A percentile compares a stretch with the other conserved stretches of the same genome.
These are phyloP conservation scores for Eulimnadia texana DNA, from an alignment of 1,140 invertebrate genomes.

Conservation along the genomic window DNA sequence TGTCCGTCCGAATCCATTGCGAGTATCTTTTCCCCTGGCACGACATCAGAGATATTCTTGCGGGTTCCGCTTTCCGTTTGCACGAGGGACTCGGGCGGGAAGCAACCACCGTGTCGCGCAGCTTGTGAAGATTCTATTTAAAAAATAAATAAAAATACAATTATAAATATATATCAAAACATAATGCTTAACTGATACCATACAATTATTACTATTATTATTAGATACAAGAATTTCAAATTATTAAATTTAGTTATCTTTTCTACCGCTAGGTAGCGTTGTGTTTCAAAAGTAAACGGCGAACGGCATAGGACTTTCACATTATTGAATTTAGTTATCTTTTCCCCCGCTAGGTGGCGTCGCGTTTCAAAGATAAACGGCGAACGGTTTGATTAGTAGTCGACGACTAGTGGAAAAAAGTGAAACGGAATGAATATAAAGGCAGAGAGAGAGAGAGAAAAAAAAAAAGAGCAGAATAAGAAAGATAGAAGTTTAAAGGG, in stretches of 20 bases:
- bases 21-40: constrained; percentile 63
- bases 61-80: constrained; percentile 35
- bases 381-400: background rate
- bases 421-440: too few species aligned
- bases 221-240: too few species aligned
- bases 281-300: too few species aligned
- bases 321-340: too few species aligned
- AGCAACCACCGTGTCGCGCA: constrained; percentile 64
- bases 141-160: constrained; percentile 21
- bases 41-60: constrained; percentile 44
- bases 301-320: too few species aligned
- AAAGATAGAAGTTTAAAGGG: background rate
- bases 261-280: too few species aligned
- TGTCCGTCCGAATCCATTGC: constrained; percentile 47
- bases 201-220: too few species aligned
- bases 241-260: too few species aligned
- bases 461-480: background rate
- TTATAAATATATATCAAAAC: too few species aligned
- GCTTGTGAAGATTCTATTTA: constrained; percentile 80
- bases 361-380: background rate
- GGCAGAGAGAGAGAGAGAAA: too few species aligned
- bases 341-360: too few species aligned
- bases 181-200: too few species aligned
- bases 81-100: constrained; percentile 47
- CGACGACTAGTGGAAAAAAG: background rate